A percentile compares a stretch with the other conserved stretches of the same genome.
phyloP scores from a whole-genome alignment of 2,888 invertebrate species.

The Ellobium chinense region DNA sequence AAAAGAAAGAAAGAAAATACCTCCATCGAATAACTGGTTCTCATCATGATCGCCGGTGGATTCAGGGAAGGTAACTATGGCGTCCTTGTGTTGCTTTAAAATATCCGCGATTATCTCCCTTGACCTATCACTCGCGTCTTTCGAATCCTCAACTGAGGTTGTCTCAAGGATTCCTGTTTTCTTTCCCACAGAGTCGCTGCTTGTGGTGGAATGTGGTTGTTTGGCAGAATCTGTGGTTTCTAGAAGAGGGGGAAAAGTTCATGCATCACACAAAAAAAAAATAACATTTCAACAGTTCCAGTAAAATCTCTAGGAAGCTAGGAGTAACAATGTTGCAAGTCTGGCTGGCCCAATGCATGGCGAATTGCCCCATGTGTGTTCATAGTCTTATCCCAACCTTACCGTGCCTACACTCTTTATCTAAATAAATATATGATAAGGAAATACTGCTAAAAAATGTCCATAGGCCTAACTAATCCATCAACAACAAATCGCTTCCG shows the following conservation, averaged over 20 bases:
- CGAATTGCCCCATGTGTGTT: not conserved
- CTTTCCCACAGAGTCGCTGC: not conserved
- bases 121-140: not conserved
- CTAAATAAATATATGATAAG: too few species aligned
- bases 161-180: not conserved
- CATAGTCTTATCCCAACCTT: too few species aligned
- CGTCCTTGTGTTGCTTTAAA: not conserved
- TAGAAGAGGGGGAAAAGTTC: too few species aligned
- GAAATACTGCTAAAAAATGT: too few species aligned
- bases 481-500: too few species aligned
- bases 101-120: conserved; percentile 30
- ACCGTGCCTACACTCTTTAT: too few species aligned
- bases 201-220: not conserved
- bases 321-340: not conserved
- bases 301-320: too few species aligned
- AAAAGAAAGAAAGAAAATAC: not conserved
- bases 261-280: too few species aligned
- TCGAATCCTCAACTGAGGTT: not conserved
- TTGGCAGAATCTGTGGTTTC: not conserved
- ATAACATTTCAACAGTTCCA: too few species aligned
- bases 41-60: not conserved
- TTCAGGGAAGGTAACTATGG: not conserved
- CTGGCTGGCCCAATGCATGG: not conserved
- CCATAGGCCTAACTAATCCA: too few species aligned
- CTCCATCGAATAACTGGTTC: not conserved